Evolutionary conservation across 2,797 vertebrate species (phyloP).

Genomic region (Buphagus erythrorhynchus): DNA sequence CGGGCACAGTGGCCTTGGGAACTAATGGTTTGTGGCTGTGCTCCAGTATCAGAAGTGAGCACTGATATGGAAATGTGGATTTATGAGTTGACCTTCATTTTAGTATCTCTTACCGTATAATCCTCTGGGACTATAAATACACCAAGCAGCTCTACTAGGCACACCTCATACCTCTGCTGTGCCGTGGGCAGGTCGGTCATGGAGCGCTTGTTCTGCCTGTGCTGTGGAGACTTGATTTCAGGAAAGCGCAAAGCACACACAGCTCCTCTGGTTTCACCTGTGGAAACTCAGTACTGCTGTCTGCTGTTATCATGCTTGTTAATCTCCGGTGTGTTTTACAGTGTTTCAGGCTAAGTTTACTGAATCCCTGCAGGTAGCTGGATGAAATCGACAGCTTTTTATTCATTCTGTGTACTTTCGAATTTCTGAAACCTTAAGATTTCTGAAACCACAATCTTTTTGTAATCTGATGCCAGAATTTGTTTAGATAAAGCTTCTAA

Average conservation of each 20-base stretch:
- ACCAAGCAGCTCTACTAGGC: background rate
- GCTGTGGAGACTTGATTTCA: background rate
- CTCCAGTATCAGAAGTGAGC: background rate
- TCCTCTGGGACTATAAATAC: slow-evolving; percentile 12
- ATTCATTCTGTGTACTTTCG: background rate
- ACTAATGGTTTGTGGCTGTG: background rate
- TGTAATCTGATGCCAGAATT: background rate
- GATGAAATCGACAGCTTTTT: background rate
- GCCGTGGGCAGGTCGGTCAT: fast-evolving
- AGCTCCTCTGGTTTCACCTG: slow-evolving; percentile 24
- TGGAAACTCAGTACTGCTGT: background rate
- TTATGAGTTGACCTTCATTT: slow-evolving; percentile 48
- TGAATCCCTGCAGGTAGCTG: background rate
- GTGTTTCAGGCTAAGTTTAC: background rate
- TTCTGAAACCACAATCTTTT: background rate
- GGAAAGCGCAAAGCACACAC: fast-evolving
- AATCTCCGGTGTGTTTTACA: slow-evolving; percentile 15
- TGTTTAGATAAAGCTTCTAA: background rate
- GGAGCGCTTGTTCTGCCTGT: background rate
- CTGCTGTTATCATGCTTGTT: slow-evolving; percentile 30
- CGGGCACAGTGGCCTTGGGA: background rate
- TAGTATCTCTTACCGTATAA: background rate
- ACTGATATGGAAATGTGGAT: background rate
- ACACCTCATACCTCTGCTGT: background rate
- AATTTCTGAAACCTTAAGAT: background rate